Evolutionary conservation across 2,888 invertebrate species (phyloP), one percentile per base, ranked within the genome.

Genomic region (Dolomedes plantarius): DNA sequence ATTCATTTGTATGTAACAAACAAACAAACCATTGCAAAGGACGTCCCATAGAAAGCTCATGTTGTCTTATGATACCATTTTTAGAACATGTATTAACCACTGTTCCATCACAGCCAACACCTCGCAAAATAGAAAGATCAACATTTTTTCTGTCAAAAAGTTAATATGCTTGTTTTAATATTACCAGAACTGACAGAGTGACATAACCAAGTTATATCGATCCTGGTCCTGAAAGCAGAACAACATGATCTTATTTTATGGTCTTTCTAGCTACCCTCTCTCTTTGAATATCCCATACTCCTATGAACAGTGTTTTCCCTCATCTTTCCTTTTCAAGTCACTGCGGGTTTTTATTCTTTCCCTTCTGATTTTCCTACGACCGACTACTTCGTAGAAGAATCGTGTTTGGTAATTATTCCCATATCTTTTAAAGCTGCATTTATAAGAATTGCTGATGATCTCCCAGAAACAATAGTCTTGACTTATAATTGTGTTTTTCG

Each of bases 371-470:
- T 27, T 64, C 28, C 28, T 64, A 28, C 0, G 28, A 3, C 28
- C 0, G 28, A 3, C 28, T 64, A 27, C 64, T 64, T n/a, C n/a
- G n/a, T n/a, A n/a, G n/a, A 64, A 13, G 16, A 64, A 64, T 27
- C 1, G 5, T 64, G 11, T 64, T 64, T 28, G 28, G 64, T 64
- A 1, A 46, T 67, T 76, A 39, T 36, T 19, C 19, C n/a, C n/a
- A n/a, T n/a, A n/a, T 50, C 46, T 31, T 76, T 67, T 46, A 41
- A 76, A 65, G 62, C n/a, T 11, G 16, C 41, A 67, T 76, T 76
- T 76, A 67, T 76, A 46, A 29, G 27, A 67, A 65, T 29, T 41
- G 31, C 13, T 19, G 31, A 46, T 67, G 31, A 39, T 41, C 65
- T 65, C 19, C 41, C 28, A 28, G 19, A 76, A 7, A 32, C 9